Base-by-base conservation (phyloP, 1,140 invertebrate genomes). In the Bombus picipes region DNA sequence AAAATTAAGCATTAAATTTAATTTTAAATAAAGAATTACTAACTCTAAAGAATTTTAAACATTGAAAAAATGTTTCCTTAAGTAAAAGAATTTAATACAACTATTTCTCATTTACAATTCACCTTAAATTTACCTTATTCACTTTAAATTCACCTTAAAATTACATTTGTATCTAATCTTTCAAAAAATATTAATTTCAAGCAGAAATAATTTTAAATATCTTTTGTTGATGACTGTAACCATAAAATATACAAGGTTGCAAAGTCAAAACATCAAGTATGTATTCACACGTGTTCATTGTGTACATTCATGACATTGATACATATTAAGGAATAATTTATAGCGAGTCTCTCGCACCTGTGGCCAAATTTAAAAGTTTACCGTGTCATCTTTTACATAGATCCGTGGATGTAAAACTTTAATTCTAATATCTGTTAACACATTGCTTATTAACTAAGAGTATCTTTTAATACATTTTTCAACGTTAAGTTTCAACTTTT, bases 351-450 rank as follows among this genome's bases (percentile, higher is more conserved):
- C 62, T 87, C 76, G 62, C 57, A 34, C 47, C 73, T 80, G 41
- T 75, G 77, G 71, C 77, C 72, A 86, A 87, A 87, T 87, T 72
- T 76, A 73, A 87, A 12, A 80, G n/a, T 81, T 68, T 68, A 41
- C n/a, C 37, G n/a, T 32, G 37, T 57, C 65, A 43, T 65, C 25
- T 66, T 73, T 53, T 28, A 57, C n/a, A 34, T 78, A 28, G 34
- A 83, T 62, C 13, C 59, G 32, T 25, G 59, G 18, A 72, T 43
- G 10, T 77, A 66, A 84, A 37, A 57, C 2, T 53, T 75, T 2
- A n/a, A 37, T 70, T 57, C 1, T 43, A 43, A 65, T 77, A 47
- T 84, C 25, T 62, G 15, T 72, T 72, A 70, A 83, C 37, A 57
- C 81, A 68, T 68, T 74, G 74, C 34, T 83, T 18, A 22, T 8